Evolutionary conservation across 2,797 vertebrate genomes (phyloP).

Genomic region (Poecile montanus): DNA sequence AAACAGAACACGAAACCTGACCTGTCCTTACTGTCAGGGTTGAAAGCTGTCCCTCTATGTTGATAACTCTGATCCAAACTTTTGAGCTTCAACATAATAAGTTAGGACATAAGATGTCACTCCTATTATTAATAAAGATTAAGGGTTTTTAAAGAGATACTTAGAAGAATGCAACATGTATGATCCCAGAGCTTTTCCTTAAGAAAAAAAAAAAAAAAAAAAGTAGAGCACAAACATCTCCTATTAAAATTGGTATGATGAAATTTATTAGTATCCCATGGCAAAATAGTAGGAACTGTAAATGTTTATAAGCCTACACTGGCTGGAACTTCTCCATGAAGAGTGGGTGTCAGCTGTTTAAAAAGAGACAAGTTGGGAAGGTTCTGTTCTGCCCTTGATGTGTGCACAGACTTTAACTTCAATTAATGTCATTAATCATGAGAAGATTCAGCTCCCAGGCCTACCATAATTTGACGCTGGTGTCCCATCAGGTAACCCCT

Average conservation of each 20-base stretch:
- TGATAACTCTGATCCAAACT: neutral
- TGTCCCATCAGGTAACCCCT: neutral
- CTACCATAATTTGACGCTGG: neutral
- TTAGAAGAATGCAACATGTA: neutral
- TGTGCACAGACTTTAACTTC: constrained; percentile 24
- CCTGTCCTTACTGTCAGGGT: neutral
- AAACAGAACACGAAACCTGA: neutral
- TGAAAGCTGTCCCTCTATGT: neutral
- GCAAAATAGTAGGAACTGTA: neutral
- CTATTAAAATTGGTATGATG: neutral
- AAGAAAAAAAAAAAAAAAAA: neutral
- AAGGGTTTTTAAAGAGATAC: accelerated
- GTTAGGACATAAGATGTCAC: neutral
- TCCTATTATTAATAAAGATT: neutral
- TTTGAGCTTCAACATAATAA: neutral
- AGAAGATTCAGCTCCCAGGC: neutral
- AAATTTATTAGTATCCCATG: neutral
- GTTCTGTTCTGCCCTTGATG: constrained; percentile 15
- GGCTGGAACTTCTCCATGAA: neutral
- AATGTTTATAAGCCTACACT: neutral
- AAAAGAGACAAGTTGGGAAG: constrained; percentile 27
- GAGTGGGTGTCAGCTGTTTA: neutral
- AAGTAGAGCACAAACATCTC: neutral
- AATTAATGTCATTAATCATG: constrained; percentile 66
- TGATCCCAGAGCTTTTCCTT: neutral